phyloP scores from a whole-genome alignment of 2,797 vertebrate genomes.

The Enoplosus armatus region DNA sequence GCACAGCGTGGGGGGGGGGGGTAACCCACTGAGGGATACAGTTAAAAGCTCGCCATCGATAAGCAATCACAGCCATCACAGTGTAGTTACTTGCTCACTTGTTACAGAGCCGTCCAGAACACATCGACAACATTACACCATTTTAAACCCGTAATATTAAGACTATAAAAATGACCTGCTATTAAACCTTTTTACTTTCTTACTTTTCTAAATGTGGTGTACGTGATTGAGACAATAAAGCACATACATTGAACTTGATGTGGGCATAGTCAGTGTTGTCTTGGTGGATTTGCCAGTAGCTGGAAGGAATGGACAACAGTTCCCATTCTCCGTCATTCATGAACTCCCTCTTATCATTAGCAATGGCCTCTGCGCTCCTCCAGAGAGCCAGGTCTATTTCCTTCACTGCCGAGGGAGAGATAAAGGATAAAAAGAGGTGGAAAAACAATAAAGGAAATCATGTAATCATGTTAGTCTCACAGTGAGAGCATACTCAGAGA shows the following conservation, averaged over 20 bases:
- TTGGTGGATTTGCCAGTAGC: slow-evolving; percentile 81
- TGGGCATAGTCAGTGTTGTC: slow-evolving; percentile 86
- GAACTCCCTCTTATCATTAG: slow-evolving; percentile 85
- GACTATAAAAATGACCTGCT: not conserved
- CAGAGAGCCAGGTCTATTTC: slow-evolving; percentile 89
- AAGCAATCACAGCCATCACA: slow-evolving; percentile 55
- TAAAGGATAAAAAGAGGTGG: not conserved
- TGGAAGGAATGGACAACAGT: slow-evolving; percentile 87
- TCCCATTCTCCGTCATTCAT: slow-evolving; percentile 92
- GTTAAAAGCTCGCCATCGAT: slow-evolving; percentile 65
- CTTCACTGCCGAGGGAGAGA: slow-evolving; percentile 80
- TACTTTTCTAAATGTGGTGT: too few species aligned
- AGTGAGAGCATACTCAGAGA: not conserved
- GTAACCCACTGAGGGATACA: slow-evolving; percentile 35
- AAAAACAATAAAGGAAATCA: not conserved
- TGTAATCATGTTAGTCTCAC: not conserved
- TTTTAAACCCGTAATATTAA: not conserved
- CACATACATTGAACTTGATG: slow-evolving; percentile 90
- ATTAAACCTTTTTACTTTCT: not conserved
- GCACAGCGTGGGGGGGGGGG: slow-evolving; percentile 13
- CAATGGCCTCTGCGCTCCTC: slow-evolving; percentile 85
- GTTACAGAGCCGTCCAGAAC: slow-evolving; percentile 22
- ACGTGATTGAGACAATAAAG: not conserved
- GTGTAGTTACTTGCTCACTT: slow-evolving; percentile 40
- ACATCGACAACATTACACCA: not conserved